phyloP scores from a whole-genome alignment of 2,888 invertebrate genomes.

The Cantharis rustica region DNA sequence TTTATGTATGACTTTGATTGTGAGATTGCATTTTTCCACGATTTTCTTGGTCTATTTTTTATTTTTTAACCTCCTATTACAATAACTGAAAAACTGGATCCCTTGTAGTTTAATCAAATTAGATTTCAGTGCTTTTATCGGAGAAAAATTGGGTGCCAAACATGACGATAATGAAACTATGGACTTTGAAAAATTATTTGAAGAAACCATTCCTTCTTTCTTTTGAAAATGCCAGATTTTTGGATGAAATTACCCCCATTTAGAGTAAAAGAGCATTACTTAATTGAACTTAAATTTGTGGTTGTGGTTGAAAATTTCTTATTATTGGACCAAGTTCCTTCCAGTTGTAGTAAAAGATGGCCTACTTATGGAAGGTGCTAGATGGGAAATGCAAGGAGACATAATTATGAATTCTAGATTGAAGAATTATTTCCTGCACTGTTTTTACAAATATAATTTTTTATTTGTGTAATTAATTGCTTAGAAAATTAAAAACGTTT shows the following conservation, averaged over 20 bases:
- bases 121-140: conserved; percentile 79
- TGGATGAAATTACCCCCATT: too few relatives aligned
- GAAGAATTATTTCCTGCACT: conserved; percentile 88
- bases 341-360: conserved; percentile 84
- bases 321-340: conserved; percentile 92
- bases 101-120: background rate
- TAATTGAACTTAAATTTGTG: too few relatives aligned
- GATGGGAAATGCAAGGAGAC: conserved; percentile 91
- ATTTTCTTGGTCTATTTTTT: too few relatives aligned
- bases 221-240: conserved; percentile 85
- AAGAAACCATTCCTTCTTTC: conserved; percentile 94
- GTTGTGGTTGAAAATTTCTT: too few relatives aligned
- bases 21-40: too few relatives aligned
- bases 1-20: too few relatives aligned
- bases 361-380: conserved; percentile 92
- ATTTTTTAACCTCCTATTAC: too few relatives aligned
- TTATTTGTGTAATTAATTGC: too few relatives aligned
- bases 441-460: too few relatives aligned
- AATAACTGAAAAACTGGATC: too few relatives aligned
- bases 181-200: conserved; percentile 91
- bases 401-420: conserved; percentile 90
- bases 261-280: too few relatives aligned
- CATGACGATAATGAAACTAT: conserved; percentile 89
- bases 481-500: too few relatives aligned
- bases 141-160: conserved; percentile 89